Conservation (phyloP, 2,113 vertebrate species). For the Thomomys bottae region DNA sequence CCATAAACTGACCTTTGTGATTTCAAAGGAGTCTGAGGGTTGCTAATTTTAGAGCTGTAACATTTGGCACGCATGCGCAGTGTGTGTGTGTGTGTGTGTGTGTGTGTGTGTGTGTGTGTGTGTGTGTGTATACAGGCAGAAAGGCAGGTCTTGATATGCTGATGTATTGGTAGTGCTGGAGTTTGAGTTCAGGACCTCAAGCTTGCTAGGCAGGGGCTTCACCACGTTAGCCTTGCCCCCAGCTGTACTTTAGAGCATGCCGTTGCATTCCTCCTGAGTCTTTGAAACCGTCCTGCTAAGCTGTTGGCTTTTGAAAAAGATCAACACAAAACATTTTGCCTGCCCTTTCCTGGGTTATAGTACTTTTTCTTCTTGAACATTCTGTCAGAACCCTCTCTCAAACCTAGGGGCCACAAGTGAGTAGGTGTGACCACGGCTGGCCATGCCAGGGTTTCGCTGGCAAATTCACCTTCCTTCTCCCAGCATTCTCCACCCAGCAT, state of each 20-base stretch:
- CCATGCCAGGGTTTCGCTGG: neutral
- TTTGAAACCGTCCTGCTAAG: neutral
- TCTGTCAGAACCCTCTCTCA: neutral
- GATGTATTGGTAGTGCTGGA: no score
- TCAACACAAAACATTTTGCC: neutral
- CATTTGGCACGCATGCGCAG: neutral
- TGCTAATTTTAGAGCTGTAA: neutral
- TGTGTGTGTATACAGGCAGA: no score
- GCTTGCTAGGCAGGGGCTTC: no score
- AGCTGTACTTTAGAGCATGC: no score
- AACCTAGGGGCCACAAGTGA: no score
- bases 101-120: no score
- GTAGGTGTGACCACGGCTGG: neutral
- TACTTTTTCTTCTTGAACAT: neutral
- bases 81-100: no score
- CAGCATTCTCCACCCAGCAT: no score
- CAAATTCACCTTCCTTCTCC: no score
- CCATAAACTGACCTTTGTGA: neutral
- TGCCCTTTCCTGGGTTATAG: neutral
- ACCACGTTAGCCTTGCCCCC: no score
- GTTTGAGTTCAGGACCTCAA: no score
- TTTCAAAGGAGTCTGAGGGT: neutral
- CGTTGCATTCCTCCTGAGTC: neutral
- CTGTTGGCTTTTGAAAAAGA: neutral
- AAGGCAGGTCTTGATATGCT: no score